phyloP scores from a whole-genome alignment of 2,888 invertebrate genomes.

The Eilema griseolum region DNA sequence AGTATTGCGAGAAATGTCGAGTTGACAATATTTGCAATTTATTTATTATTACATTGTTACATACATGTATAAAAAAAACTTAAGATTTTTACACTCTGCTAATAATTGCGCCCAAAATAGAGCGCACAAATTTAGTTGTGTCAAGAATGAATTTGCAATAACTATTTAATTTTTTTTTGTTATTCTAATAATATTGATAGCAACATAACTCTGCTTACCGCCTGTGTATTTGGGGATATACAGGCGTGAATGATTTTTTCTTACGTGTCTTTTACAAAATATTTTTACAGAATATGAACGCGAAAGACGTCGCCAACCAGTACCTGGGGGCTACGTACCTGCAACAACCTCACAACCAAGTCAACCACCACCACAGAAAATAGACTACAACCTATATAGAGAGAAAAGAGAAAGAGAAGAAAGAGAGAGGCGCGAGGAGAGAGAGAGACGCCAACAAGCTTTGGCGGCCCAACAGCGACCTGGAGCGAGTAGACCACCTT shows the following conservation, averaged over 20 bases:
- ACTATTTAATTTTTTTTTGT: no score
- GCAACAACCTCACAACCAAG: conserved; percentile 69
- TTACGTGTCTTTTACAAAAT: not conserved
- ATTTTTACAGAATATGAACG: conserved; percentile 76
- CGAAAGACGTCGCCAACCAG: conserved; percentile 77
- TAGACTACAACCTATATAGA: conserved; percentile 88
- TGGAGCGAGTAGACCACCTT: conserved; percentile 57
- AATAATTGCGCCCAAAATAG: no score
- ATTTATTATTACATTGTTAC: no score
- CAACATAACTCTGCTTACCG: not conserved
- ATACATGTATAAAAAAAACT: no score
- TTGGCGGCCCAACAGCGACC: conserved; percentile 43
- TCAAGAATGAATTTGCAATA: no score
- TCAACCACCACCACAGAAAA: conserved; percentile 81
- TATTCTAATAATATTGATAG: not conserved
- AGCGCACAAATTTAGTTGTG: no score
- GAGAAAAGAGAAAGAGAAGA: conserved; percentile 89
- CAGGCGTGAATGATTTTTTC: not conserved
- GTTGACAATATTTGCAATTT: not conserved
- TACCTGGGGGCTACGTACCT: conserved; percentile 80
- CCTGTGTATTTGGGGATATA: not conserved
- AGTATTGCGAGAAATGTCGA: conserved; percentile 12
- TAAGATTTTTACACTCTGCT: no score
- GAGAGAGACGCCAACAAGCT: conserved; percentile 67
- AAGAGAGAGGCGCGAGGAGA: conserved; percentile 77